phyloP scores from a whole-genome alignment of 2,797 vertebrate species.

The Manis javanica region DNA sequence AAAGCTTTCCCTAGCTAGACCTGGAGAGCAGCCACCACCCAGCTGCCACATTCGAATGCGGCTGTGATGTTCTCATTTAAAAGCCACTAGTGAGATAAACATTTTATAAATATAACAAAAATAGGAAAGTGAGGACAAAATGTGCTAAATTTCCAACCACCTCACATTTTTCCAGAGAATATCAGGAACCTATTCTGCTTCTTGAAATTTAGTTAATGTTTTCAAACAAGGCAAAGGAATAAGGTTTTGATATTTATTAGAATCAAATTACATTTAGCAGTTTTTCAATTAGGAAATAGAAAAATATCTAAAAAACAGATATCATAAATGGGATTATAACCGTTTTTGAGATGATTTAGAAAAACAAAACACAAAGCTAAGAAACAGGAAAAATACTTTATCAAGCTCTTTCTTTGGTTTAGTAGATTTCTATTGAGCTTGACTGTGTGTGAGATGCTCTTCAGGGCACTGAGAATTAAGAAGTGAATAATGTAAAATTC shows the following conservation, averaged over 20 bases:
- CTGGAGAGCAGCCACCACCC: background rate
- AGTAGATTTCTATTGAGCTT: background rate
- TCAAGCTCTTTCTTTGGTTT: background rate
- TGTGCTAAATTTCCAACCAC: background rate
- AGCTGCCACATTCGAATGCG: background rate
- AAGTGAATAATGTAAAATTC: slow-evolving; percentile 24
- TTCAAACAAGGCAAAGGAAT: slow-evolving; percentile 18
- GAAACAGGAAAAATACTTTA: background rate
- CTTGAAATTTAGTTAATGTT: background rate
- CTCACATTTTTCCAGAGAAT: background rate
- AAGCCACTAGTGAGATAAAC: background rate
- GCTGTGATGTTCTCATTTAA: background rate
- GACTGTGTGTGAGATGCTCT: background rate
- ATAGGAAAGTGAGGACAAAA: background rate
- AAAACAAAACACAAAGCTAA: background rate
- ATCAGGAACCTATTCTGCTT: background rate
- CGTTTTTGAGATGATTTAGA: background rate
- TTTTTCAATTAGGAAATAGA: background rate
- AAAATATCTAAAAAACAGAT: background rate
- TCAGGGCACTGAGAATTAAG: background rate
- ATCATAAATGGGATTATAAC: background rate
- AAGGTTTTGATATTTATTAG: background rate
- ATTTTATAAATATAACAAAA: slow-evolving; percentile 33
- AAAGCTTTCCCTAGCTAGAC: background rate
- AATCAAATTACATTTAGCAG: background rate